Evolutionary conservation across 2,888 invertebrate species (phyloP).

Genomic region (Phanerotoma sp.): DNA sequence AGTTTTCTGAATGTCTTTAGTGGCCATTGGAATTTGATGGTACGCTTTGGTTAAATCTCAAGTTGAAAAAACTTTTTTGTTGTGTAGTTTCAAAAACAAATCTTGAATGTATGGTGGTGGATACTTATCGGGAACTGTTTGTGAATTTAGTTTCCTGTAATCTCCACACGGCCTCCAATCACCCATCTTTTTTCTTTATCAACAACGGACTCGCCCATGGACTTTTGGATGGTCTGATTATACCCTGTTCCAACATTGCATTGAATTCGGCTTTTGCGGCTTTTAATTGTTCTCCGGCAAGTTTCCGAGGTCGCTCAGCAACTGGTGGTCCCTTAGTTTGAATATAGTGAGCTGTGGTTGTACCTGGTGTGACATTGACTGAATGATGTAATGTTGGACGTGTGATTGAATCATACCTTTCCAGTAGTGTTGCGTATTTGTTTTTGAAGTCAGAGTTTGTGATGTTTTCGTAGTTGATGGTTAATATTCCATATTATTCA

Average conservation of each 20-base stretch:
- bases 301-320: conserved; percentile 13
- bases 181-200: conserved; percentile 1
- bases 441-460: conserved; percentile 14
- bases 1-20: conserved; percentile 22
- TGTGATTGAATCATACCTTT: no score
- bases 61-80: conserved; percentile 19
- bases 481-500: no score
- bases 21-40: conserved; percentile 18
- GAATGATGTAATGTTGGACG: no score
- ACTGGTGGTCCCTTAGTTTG: conserved; percentile 16
- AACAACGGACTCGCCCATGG: conserved; percentile 24
- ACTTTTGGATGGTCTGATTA: conserved; percentile 12
- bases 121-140: conserved; percentile 16
- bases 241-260: conserved; percentile 6
- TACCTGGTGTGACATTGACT: no score
- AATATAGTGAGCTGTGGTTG: no score
- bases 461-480: conserved; percentile 5
- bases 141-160: conserved; percentile 14
- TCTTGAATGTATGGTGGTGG: conserved; percentile 19
- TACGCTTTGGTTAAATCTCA: conserved; percentile 21
- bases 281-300: conserved; percentile 11
- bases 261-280: conserved; percentile 21
- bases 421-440: no score
- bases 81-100: conserved; percentile 5
- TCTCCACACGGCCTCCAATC: conserved; percentile 22